Percentiles rank a stretch among this genome's conserved stretches.
These are phyloP conservation scores for Drosophila birchii DNA, from an alignment of 2,888 invertebrate species.

Conservation along the genomic window DNA sequence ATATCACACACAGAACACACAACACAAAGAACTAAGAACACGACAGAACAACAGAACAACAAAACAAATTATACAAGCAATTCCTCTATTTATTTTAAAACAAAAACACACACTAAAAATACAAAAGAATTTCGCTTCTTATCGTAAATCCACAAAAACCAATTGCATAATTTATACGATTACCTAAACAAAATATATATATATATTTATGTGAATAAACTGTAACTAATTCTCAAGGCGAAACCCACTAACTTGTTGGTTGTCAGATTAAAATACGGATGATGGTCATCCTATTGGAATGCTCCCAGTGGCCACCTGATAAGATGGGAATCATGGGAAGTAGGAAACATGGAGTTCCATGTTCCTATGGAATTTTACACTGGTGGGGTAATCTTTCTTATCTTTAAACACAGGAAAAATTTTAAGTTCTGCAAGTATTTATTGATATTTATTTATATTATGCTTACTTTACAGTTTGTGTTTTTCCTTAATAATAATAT, in stretches of 20 bases:
- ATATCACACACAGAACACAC: slow-evolving; percentile 24
- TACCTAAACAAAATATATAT: slow-evolving; percentile 56
- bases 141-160: slow-evolving; percentile 54
- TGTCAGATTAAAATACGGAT: slow-evolving; percentile 2
- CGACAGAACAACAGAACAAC: slow-evolving; percentile 45
- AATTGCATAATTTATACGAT: slow-evolving; percentile 63
- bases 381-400: slow-evolving; percentile 3
- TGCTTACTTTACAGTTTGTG: too few species aligned
- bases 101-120: slow-evolving; percentile 26
- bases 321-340: slow-evolving; percentile 13
- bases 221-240: slow-evolving; percentile 82
- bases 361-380: slow-evolving; percentile 18
- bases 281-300: slow-evolving; percentile 20
- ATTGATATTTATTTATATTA: too few species aligned
- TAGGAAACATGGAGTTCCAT: not conserved
- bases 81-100: slow-evolving; percentile 77
- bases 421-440: not conserved
- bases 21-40: slow-evolving; percentile 23
- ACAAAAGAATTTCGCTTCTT: slow-evolving; percentile 70
- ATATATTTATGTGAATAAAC: slow-evolving; percentile 79
- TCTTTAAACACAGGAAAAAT: not conserved
- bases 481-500: too few species aligned
- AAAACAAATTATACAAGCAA: slow-evolving; percentile 54
- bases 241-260: slow-evolving; percentile 38
- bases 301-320: slow-evolving; percentile 6